Evolutionary conservation across 2,797 vertebrate genomes (phyloP).

Genomic region (Crocidura indochinensis): DNA sequence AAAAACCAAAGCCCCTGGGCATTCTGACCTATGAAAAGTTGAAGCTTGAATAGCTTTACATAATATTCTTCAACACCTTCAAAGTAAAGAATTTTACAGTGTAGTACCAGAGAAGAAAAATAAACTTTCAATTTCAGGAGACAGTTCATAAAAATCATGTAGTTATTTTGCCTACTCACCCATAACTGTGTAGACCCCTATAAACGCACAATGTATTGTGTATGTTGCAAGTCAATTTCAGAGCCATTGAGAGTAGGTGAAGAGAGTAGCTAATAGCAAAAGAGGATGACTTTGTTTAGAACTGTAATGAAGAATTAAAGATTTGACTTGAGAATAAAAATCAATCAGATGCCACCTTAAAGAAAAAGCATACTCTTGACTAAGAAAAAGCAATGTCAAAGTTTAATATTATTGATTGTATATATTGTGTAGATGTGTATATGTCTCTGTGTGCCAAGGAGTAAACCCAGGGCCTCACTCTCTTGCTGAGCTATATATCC

Average conservation of each 20-base stretch:
- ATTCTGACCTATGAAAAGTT: conserved; percentile 80
- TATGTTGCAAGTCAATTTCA: neutral
- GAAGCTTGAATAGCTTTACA: conserved; percentile 71
- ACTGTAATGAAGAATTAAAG: conserved; percentile 53
- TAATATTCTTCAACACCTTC: conserved; percentile 70
- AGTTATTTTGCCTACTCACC: neutral
- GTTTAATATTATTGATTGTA: too few relatives aligned
- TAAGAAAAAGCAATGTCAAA: conserved; percentile 54
- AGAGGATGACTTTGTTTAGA: conserved; percentile 10
- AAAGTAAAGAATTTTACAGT: conserved; percentile 66
- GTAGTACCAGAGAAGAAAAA: conserved; percentile 59
- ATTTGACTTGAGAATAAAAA: neutral
- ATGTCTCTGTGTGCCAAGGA: too few relatives aligned
- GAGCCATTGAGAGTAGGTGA: conserved; percentile 52
- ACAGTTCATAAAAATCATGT: neutral
- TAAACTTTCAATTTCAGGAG: conserved; percentile 51
- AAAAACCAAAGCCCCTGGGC: conserved; percentile 77
- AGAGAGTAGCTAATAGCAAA: conserved; percentile 2
- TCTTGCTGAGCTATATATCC: too few relatives aligned
- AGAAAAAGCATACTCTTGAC: conserved; percentile 51
- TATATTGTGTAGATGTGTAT: too few relatives aligned
- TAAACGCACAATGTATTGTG: neutral
- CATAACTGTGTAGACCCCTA: neutral
- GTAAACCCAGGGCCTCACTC: too few relatives aligned
- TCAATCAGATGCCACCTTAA: conserved; percentile 37